A percentile compares a stretch with the other conserved stretches of the same genome.
These are phyloP conservation scores for Wasmannia auropunctata DNA, from an alignment of 1,140 invertebrate species.

Conservation along the genomic window DNA sequence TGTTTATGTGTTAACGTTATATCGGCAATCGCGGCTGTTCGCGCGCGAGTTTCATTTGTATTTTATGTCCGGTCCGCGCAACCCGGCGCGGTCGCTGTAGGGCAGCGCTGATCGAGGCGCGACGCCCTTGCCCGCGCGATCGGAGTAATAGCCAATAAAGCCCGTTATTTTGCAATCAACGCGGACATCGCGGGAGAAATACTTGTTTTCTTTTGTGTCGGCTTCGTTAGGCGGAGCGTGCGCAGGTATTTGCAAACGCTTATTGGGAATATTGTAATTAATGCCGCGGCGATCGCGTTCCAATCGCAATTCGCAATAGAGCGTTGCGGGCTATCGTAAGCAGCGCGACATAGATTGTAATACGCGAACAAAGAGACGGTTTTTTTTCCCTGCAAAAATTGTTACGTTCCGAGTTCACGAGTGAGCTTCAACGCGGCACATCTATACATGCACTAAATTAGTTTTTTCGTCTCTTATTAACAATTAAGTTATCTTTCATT, in stretches of 20 bases:
- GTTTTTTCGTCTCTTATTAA: no score
- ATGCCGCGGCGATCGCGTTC: constrained; percentile 1
- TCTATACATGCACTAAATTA: no score
- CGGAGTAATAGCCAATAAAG: constrained; percentile 61
- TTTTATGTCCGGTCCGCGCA: constrained; percentile 34
- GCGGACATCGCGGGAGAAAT: constrained; percentile 13
- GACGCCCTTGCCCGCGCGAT: constrained; percentile 28
- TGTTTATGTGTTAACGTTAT: constrained; percentile 62
- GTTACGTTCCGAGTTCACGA: no score
- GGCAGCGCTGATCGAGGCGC: neutral
- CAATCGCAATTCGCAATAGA: no score
- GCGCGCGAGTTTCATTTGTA: constrained; percentile 28
- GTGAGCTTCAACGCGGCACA: no score
- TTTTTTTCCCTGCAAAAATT: neutral
- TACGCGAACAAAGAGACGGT: neutral
- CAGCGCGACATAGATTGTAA: constrained; percentile 5
- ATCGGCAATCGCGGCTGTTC: constrained; percentile 42
- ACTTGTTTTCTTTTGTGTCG: constrained; percentile 51
- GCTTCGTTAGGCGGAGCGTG: constrained; percentile 18
- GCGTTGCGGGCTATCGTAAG: neutral
- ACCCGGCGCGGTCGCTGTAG: neutral
- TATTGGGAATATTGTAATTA: constrained; percentile 47
- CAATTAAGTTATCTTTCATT: neutral
- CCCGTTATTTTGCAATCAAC: constrained; percentile 58
- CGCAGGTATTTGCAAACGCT: constrained; percentile 2